Conservation (phyloP, 2,113 vertebrate genomes). For the Oreochromis aureus region DNA sequence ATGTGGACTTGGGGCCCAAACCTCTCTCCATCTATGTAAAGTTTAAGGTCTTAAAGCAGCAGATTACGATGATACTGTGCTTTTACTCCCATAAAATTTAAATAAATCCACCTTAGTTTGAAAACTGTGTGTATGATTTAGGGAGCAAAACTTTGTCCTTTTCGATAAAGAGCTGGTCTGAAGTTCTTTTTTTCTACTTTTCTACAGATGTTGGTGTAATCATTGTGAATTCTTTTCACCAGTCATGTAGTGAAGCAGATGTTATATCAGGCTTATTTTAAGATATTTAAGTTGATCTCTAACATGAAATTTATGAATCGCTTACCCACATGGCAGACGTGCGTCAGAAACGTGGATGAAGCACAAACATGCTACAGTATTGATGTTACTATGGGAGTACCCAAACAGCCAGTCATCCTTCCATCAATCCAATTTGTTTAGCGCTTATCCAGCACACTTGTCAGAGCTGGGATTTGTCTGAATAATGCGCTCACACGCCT, state of each 20-base stretch:
- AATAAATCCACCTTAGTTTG: neutral
- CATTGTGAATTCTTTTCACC: neutral
- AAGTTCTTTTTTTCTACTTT: neutral
- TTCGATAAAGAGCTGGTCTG: neutral
- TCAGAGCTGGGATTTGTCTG: neutral
- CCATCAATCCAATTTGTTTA: neutral
- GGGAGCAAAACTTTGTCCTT: neutral
- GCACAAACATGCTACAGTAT: neutral
- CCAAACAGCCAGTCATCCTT: neutral
- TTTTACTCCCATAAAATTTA: neutral
- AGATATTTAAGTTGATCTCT: neutral
- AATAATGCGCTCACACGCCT: neutral
- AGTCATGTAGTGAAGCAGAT: neutral
- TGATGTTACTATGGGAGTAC: neutral
- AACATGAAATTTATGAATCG: neutral
- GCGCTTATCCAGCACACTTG: neutral
- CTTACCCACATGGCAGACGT: neutral
- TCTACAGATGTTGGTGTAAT: neutral
- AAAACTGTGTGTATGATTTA: neutral
- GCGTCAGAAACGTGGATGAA: neutral
- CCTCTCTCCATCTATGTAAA: neutral
- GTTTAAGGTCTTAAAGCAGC: neutral
- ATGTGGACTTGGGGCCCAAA: neutral
- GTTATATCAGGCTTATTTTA: neutral
- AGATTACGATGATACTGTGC: neutral